phyloP scores from a whole-genome alignment of 2,888 invertebrate species.

The Tinea trinotella region DNA sequence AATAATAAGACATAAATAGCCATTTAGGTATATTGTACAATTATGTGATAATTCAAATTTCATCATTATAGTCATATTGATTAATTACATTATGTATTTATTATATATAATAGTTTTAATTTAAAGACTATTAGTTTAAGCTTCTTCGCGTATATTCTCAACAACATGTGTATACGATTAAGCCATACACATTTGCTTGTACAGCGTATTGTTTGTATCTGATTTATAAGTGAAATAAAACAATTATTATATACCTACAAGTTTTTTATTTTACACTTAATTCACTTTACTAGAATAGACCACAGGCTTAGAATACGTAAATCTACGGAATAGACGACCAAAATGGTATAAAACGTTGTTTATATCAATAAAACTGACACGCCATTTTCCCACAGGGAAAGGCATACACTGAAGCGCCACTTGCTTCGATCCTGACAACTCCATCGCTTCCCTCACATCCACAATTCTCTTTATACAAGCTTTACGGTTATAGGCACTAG shows the following conservation, averaged over 20 bases:
- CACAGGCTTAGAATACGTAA: too few relatives aligned
- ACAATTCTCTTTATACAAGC: too few relatives aligned
- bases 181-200: slow-evolving; percentile 38
- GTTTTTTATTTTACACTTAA: not conserved
- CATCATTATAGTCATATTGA: slow-evolving; percentile 7
- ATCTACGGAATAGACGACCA: too few relatives aligned
- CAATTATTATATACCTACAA: not conserved
- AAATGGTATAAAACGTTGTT: too few relatives aligned
- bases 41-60: slow-evolving; percentile 12
- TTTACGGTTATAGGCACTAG: too few relatives aligned
- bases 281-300: too few relatives aligned
- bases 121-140: slow-evolving; percentile 13
- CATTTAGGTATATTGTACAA: slow-evolving; percentile 6
- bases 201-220: slow-evolving; percentile 62
- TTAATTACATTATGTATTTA: slow-evolving; percentile 11
- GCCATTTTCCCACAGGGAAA: too few relatives aligned
- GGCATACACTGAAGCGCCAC: too few relatives aligned
- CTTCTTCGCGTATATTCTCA: not conserved
- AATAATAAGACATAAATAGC: not conserved
- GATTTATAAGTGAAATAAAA: slow-evolving; percentile 52
- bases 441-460: too few relatives aligned
- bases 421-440: too few relatives aligned
- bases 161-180: not conserved
- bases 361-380: too few relatives aligned
- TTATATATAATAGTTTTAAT: slow-evolving; percentile 5